A percentile compares a stretch with the other conserved stretches of the same genome.
These are phyloP conservation scores for Mixornis gularis DNA, from an alignment of 2,113 vertebrate genomes.

Conservation along the genomic window DNA sequence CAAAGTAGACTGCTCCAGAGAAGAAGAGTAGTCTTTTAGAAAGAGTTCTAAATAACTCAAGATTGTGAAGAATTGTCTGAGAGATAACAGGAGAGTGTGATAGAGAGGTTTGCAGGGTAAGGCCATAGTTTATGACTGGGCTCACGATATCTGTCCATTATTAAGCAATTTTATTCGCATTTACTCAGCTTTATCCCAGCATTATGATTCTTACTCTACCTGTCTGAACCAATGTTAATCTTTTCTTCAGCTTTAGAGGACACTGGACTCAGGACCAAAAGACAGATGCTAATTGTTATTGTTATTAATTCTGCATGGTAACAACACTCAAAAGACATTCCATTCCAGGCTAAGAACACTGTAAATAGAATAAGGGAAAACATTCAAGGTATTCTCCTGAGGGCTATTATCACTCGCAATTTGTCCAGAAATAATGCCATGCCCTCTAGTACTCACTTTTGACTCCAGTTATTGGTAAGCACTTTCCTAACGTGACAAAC, in stretches of 20 bases:
- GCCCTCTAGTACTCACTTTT: neutral
- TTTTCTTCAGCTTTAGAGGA: neutral
- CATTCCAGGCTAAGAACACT: neutral
- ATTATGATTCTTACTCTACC: neutral
- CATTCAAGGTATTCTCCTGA: neutral
- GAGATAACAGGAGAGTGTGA: neutral
- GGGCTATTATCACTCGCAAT: too few relatives aligned
- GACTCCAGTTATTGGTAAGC: neutral
- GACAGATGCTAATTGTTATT: fast-evolving
- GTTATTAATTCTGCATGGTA: neutral
- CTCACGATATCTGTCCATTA: neutral
- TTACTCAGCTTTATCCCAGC: neutral
- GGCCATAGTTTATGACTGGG: neutral
- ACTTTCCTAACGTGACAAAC: neutral
- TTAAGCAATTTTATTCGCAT: neutral
- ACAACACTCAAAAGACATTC: neutral
- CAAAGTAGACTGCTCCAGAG: neutral
- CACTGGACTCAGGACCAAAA: neutral
- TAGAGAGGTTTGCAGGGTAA: neutral
- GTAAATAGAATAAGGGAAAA: neutral
- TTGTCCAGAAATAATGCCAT: neutral
- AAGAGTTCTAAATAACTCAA: neutral
- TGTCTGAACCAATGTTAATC: neutral
- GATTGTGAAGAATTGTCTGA: neutral
- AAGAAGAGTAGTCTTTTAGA: neutral